These are phyloP conservation scores for Drosophila suzukii DNA, from an alignment of 1,140 invertebrate species.

Conservation along the genomic window DNA sequence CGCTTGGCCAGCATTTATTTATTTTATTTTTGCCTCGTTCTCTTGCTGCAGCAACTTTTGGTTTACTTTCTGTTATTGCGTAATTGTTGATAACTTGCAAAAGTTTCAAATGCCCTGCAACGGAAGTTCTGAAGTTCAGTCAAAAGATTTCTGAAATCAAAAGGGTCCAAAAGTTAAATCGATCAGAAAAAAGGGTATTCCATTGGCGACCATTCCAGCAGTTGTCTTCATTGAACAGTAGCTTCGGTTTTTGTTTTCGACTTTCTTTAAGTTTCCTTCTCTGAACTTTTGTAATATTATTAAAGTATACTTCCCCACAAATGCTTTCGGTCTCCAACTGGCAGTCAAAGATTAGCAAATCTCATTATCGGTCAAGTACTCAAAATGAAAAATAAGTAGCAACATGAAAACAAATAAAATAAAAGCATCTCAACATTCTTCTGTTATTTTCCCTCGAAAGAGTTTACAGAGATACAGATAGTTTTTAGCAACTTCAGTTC, in stretches of 20 bases:
- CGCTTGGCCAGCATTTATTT: conserved; percentile 69
- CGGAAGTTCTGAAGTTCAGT: conserved; percentile 1
- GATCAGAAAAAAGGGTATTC: conserved; percentile 16
- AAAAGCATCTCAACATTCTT: neutral
- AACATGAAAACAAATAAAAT: neutral
- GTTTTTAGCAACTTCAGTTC: no score
- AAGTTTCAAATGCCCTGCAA: conserved; percentile 57
- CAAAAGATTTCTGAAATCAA: conserved; percentile 1
- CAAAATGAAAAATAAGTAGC: conserved; percentile 43
- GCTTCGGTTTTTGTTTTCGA: conserved; percentile 31
- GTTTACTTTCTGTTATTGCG: conserved; percentile 67
- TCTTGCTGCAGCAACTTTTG: conserved; percentile 58
- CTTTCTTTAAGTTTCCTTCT: conserved; percentile 30
- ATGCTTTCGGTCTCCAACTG: conserved; percentile 13
- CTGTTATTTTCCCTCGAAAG: neutral
- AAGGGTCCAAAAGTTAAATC: neutral
- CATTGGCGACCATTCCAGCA: neutral
- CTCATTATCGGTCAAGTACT: conserved; percentile 47
- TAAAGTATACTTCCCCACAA: conserved; percentile 49
- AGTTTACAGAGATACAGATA: neutral
- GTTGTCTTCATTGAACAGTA: neutral
- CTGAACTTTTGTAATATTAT: conserved; percentile 73
- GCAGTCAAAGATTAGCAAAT: conserved; percentile 64
- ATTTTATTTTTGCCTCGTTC: conserved; percentile 51
- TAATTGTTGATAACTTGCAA: conserved; percentile 77